Evolutionary conservation across 2,113 vertebrate species (phyloP).

Genomic region (Peucedramus taeniatus): DNA sequence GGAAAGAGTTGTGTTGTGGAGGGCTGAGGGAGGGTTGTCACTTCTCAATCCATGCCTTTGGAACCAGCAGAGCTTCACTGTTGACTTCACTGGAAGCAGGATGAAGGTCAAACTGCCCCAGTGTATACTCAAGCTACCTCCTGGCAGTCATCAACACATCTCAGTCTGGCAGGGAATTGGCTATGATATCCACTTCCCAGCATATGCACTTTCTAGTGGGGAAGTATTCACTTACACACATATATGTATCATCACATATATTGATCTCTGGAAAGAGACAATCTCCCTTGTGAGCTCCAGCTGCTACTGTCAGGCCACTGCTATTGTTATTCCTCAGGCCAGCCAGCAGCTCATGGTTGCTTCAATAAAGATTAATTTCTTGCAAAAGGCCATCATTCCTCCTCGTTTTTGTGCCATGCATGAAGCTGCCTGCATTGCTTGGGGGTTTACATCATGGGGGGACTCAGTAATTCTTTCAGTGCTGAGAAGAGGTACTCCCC

Average conservation of each 20-base stretch:
- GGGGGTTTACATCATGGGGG: background rate
- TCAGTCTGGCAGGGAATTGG: background rate
- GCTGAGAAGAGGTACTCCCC: background rate
- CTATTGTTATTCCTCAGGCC: background rate
- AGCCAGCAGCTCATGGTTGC: background rate
- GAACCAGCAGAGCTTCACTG: background rate
- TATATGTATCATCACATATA: background rate
- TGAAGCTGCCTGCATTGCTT: background rate
- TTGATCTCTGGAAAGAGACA: background rate
- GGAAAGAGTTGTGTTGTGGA: background rate
- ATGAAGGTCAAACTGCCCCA: background rate
- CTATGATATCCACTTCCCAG: background rate
- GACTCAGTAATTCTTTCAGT: background rate
- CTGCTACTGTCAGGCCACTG: background rate
- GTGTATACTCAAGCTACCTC: background rate
- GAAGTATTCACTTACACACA: background rate
- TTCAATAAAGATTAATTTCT: constrained; percentile 45
- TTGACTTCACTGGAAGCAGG: background rate
- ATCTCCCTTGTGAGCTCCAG: background rate
- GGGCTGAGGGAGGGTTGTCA: rapidly evolving
- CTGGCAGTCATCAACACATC: background rate
- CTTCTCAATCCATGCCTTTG: background rate
- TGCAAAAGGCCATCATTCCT: background rate
- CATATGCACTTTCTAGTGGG: background rate
- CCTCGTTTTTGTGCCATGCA: background rate